Conservation (phyloP, 2,888 invertebrate genomes). For the Macrophya alboannulata region DNA sequence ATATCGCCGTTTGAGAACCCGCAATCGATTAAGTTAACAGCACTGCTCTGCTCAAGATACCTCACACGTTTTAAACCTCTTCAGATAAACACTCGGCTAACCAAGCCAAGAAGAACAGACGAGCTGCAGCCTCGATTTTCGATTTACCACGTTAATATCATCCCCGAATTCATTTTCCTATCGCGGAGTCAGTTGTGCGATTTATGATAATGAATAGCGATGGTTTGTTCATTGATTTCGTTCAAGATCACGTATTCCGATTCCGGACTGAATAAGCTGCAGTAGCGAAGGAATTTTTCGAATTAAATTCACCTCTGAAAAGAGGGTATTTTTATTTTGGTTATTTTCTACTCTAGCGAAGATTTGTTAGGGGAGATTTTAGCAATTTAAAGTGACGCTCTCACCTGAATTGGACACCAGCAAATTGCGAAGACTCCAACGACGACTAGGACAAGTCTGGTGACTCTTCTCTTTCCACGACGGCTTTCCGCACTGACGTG, state of each 20-base stretch:
- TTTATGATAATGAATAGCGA: not conserved
- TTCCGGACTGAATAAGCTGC: too few species aligned
- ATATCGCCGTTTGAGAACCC: not conserved
- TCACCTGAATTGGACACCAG: slow-evolving; percentile 97
- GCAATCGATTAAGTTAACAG: not conserved
- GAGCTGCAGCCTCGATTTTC: not conserved
- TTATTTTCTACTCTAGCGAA: not conserved
- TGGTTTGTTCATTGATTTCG: not conserved
- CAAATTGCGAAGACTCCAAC: slow-evolving; percentile 96
- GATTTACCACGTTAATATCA: not conserved
- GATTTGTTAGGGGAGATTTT: not conserved
- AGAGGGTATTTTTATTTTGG: not conserved
- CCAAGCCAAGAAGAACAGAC: not conserved
- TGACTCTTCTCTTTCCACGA: slow-evolving; percentile 93
- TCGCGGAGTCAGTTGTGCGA: not conserved
- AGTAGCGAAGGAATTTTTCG: not conserved
- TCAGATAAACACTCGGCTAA: slow-evolving; percentile 27
- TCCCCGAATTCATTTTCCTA: not conserved
- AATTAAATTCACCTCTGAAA: not conserved
- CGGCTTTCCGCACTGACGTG: slow-evolving; percentile 91
- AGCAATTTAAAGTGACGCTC: slow-evolving; percentile 62
- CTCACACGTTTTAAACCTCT: slow-evolving; percentile 18
- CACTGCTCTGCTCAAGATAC: not conserved
- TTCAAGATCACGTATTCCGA: not conserved
- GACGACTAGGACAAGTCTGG: slow-evolving; percentile 95